phyloP scores from a whole-genome alignment of 2,113 vertebrate species.

The Cephalophus harveyi region DNA sequence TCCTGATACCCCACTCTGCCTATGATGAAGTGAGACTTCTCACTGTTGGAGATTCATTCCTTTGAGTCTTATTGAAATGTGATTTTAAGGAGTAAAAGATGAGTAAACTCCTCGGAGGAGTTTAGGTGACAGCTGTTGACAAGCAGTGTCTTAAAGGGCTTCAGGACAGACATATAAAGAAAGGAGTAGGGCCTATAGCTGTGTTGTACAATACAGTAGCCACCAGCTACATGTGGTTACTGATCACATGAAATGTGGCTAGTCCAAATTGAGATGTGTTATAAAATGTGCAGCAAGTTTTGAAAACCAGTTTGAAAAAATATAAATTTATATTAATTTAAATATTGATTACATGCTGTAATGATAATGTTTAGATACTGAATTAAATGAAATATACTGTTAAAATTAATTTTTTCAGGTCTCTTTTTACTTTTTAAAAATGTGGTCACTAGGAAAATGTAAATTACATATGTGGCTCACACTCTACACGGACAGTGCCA shows the following conservation, averaged over 20 bases:
- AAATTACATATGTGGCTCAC: neutral
- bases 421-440: neutral
- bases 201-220: neutral
- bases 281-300: neutral
- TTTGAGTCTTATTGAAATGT: neutral
- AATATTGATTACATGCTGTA: neutral
- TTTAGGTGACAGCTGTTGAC: neutral
- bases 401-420: neutral
- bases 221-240: neutral
- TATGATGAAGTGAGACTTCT: neutral
- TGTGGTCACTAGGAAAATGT: neutral
- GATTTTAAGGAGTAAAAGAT: neutral
- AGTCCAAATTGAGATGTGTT: neutral
- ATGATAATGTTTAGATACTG: neutral
- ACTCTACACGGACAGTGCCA: neutral
- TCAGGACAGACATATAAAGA: neutral
- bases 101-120: neutral
- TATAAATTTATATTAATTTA: neutral
- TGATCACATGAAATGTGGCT: neutral
- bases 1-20: no score
- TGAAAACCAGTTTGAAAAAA: neutral
- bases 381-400: neutral
- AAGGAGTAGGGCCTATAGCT: neutral
- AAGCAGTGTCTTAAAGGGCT: neutral
- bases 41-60: neutral